Evolutionary conservation across 2,113 vertebrate genomes (phyloP), one percentile per base, ranked within the genome.

Genomic region (Arvicanthis niloticus): DNA sequence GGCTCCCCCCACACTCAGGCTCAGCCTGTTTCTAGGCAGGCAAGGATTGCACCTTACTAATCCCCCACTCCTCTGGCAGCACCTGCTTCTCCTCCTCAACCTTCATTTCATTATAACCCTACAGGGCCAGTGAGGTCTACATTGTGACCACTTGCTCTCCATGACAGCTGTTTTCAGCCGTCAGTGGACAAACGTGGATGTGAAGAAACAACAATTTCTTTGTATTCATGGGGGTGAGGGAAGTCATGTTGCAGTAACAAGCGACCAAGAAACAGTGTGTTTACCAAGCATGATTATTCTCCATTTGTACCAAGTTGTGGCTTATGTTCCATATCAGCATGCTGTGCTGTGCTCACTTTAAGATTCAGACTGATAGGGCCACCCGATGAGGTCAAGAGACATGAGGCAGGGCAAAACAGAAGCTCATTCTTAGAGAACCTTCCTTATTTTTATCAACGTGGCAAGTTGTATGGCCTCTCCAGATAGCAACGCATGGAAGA

Each of bases 171-270:
- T 75, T 84, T 96, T 62, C 22, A 40, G 53, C 62, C 15, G 9
- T 45, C n/a, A 2, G 1, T 76, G 48, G 29, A 40, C 3, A 1
- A 73, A 53, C 13, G 76, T 5, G 12, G 37, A 65, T 42, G 60
- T 7, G n/a, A 77, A 93, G 21, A 70, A 45, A 7, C 17, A 85
- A 19, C n/a, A n/a, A 94, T 62, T 84, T 70, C 60, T 67, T 94
- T 72, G 37, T 51, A 80, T 91, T 65, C 42, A 22, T 78, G 67
- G 42, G 62, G 0, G 7, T 92, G 8, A 11, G 16, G 53, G 82
- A 56, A 60, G 13, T 94, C 93, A 78, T 70, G n/a, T 58, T 89
- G 34, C 62, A 48, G 26, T 94, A 89, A 91, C 60, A 91, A 89
- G 68, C 40, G 62, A 91, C 15, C 37, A 51, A 24, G n/a, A 80